phyloP scores from a whole-genome alignment of 2,113 vertebrate genomes.

The Urocitellus parryii region DNA sequence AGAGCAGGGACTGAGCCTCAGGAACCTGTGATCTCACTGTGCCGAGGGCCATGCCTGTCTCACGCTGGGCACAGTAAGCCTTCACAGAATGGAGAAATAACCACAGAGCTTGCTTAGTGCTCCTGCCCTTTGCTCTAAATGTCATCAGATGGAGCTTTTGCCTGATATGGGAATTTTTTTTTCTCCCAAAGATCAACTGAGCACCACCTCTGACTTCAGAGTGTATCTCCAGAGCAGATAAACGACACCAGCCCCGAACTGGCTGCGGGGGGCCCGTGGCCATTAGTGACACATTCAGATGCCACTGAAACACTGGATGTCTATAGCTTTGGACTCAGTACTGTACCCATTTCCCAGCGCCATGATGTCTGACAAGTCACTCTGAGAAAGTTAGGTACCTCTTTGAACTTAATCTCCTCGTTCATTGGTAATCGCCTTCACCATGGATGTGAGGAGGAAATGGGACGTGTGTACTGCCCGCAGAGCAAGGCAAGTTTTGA shows the following conservation, averaged over 20 bases:
- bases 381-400: slow-evolving; percentile 59
- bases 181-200: neutral
- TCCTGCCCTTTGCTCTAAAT: slow-evolving; percentile 63
- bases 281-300: slow-evolving; percentile 18
- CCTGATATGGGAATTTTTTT: slow-evolving; percentile 7
- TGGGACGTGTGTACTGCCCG: neutral
- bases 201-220: slow-evolving; percentile 49
- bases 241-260: slow-evolving; percentile 20
- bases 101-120: neutral
- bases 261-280: neutral
- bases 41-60: slow-evolving; percentile 37
- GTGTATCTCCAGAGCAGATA: neutral
- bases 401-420: slow-evolving; percentile 76
- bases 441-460: slow-evolving; percentile 46
- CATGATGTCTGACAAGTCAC: slow-evolving; percentile 64
- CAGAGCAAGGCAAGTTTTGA: neutral
- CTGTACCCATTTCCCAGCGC: slow-evolving; percentile 35
- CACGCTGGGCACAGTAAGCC: slow-evolving; percentile 60
- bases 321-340: slow-evolving; percentile 52
- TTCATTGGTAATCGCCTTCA: slow-evolving; percentile 67
- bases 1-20: neutral
- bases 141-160: slow-evolving; percentile 68
- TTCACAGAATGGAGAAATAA: slow-evolving; percentile 36
- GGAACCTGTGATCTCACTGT: slow-evolving; percentile 27
- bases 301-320: slow-evolving; percentile 13